Base-by-base conservation (phyloP, 2,797 vertebrate genomes). In the Aphelocoma californica region DNA sequence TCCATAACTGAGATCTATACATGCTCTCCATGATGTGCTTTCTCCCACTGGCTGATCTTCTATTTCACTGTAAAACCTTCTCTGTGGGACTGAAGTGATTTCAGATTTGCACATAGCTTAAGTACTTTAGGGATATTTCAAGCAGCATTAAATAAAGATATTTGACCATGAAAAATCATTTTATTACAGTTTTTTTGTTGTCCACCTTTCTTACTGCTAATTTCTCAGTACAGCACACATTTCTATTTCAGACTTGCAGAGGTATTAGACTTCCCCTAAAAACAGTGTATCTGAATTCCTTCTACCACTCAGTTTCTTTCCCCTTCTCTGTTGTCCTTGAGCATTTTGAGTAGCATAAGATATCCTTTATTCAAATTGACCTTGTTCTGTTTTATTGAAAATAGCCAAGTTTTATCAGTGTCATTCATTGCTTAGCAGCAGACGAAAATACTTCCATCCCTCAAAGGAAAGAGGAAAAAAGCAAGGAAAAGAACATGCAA, bases 161-260 rank as follows among this genome's bases (percentile, higher is more conserved):
- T 93, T 67, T 97, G 90, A 97, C 96, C 92, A 96, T 95, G 87
- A 61, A 17, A 96, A 97, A 96, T 89, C 9, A 87, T 87, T 95
- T 77, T 93, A 77, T 88, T 95, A 86, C n/a, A 54, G 51, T 88
- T 95, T 93, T 51, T 31, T 95, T 95, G 92, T 9, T 87, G 31
- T 25, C 75, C 88, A 82, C 74, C 86, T 93, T 88, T 86, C 73
- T 94, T 82, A 88, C 65, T 93, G 65, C 74, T 95, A 95, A 95
- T 96, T 98, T 97, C 83, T 98, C 84, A 74, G 67, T 83, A 75
- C 74, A 95, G 83, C 90, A 93, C 56, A 66, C 20, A 91, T 60
- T 95, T 96, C 94, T 97, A 97, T 96, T 97, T 97, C 97, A 95
- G 87, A 90, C 60, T 94, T 92, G 62, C 53, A 93, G 78, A 95